A percentile compares a stretch with the other conserved stretches of the same genome.
Evolutionary conservation across 1,140 invertebrate species (phyloP).

Genomic region (Drosophila baimaii): DNA sequence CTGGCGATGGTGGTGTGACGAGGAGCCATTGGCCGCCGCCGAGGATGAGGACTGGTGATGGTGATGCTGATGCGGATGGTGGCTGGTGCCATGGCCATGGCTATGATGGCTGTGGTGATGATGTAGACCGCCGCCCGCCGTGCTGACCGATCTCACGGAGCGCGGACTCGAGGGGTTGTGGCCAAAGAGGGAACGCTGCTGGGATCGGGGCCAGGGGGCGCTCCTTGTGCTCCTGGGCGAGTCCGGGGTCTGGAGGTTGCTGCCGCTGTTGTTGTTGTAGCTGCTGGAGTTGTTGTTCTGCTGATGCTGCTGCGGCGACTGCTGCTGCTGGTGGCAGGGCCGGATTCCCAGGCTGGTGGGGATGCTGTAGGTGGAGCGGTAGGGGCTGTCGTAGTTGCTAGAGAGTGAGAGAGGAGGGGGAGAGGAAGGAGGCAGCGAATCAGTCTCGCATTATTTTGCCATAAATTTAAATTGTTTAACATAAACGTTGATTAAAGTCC

Average conservation of each 20-base stretch:
- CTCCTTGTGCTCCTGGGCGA: constrained; percentile 92
- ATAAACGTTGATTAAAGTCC: constrained; percentile 83
- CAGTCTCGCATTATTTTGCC: constrained; percentile 82
- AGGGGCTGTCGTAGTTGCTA: constrained; percentile 85
- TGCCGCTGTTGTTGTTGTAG: constrained; percentile 77
- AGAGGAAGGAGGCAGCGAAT: constrained; percentile 46
- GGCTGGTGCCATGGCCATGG: constrained; percentile 73
- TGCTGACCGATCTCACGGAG: constrained; percentile 88
- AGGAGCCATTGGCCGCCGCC: constrained; percentile 45
- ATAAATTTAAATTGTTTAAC: constrained; percentile 84
- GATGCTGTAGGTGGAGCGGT: constrained; percentile 85
- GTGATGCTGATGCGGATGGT: constrained; percentile 65
- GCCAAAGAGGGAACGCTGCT: constrained; percentile 89
- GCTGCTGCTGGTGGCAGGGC: constrained; percentile 69
- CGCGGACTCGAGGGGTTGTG: constrained; percentile 86
- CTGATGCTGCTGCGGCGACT: constrained; percentile 59
- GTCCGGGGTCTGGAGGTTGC: constrained; percentile 85
- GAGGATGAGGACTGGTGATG: constrained; percentile 49
- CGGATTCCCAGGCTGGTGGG: constrained; percentile 83
- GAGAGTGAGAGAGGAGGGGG: not conserved
- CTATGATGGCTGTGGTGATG: constrained; percentile 78
- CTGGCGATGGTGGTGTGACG: constrained; percentile 58
- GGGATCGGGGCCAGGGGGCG: constrained; percentile 91
- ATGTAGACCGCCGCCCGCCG: constrained; percentile 72
- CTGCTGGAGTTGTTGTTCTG: constrained; percentile 78